Base-by-base conservation (phyloP, 2,797 vertebrate species). In the Pangasius macronema region DNA sequence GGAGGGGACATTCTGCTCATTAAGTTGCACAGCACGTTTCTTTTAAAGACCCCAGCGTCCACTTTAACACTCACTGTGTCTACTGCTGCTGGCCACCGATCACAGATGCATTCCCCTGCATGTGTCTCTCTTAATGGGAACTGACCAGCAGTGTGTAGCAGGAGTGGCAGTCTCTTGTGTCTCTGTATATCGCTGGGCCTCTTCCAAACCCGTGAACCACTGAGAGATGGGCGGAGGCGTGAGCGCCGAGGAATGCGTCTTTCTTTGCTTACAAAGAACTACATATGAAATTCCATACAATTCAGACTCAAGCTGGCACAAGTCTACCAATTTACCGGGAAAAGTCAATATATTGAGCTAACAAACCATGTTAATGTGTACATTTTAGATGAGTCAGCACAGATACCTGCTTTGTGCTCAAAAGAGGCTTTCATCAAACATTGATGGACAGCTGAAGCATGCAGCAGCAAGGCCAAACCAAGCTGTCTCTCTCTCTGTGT, bases 51-150 rank as follows among this genome's bases (percentile, higher is more conserved):
- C 87, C 85, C 76, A 42, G 86, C 61, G 86, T 91, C 89, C 89
- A 90, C 82, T 89, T 89, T 83, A 89, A 88, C 89, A 90, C 84
- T 65, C 51, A 87, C 90, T 90, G 77, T 84, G 86, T 87, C 72
- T 27, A 80, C 86, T 90, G 90, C 86, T 86, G 67, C 88, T 89
- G 83, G 65, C 86, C 84, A 85, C 88, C 87, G 86, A 88, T 91
- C 88, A 90, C 89, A 90, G 86, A 86, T 53, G 55, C 89, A 85
- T 90, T 92, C 90, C 93, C 91, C 82, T 49, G 88, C 87, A 86
- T 90, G 89, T 84, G 89, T 91, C 92, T 92, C 91, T 91, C 90
- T 93, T 94, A 93, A 94, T 94, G 92, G 93, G 91, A 94, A 94
- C 93, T 93, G 92, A 94, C 93, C 94, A 92, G 89, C 91, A 89